Base-by-base conservation (phyloP, 2,113 vertebrate genomes). In the Grammomys surdaster region DNA sequence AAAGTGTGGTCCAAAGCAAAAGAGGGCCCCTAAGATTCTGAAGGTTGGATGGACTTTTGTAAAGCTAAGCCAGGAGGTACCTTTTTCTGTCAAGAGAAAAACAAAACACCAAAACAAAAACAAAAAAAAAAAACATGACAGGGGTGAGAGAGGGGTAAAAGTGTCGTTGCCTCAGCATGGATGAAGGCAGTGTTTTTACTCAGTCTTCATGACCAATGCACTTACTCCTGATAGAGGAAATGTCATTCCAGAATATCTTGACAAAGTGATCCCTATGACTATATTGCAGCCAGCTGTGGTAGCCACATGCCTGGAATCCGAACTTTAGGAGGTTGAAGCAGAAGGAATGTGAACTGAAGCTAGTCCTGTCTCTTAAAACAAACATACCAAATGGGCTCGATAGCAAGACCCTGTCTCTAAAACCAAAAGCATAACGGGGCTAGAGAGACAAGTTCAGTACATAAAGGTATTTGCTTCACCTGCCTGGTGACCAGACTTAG, bases 1-100 rank as follows among this genome's bases (percentile, higher is more conserved):
- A 51, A 94, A 75, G 28, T 95, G 58, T 96, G 51, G 26, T 72
- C 17, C 60, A 91, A 94, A 96, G 67, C 56, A 72, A 11, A 36
- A 17, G 58, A 17, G 31, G 67, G 28, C 4, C 8, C 31, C 73
- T 82, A 72, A 86, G 46, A 76, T 40, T 72, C 58, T 90, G 7
- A 43, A 14, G 3, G 5, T 51, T 94, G 46, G n/a, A 14, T 85
- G n/a, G 78, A n/a, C 11, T 82, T 94, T 56, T 69, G 60, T 63
- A 89, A 90, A 28, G 28, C 19, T 73, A 46, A 54, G 65, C 76
- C 24, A 88, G 65, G 26, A 88, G 33, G 67, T 93, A 43, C 36
- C 8, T 12, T 94, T 85, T 65, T 51, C 63, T 87, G 63, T 87
- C 46, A 76, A 78, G 31, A 92, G 43, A 7, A 58, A 92, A 65